Evolutionary conservation across 2,888 invertebrate species (phyloP).

Genomic region (Lutraria lutraria): DNA sequence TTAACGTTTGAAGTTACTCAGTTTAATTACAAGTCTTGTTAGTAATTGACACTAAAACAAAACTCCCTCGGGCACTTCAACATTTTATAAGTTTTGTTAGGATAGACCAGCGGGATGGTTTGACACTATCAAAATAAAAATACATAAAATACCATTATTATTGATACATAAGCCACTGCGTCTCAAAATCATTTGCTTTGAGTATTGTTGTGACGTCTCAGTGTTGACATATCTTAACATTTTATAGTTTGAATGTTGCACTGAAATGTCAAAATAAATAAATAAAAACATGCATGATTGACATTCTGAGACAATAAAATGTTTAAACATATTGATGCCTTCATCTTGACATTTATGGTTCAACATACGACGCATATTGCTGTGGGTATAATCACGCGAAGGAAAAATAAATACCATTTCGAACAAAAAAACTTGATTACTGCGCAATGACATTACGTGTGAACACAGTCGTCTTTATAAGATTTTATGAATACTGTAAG

Average conservation of each 20-base stretch:
- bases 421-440: not conserved
- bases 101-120: not conserved
- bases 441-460: not conserved
- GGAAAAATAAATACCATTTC: not conserved
- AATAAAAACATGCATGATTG: not conserved
- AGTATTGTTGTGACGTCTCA: not conserved
- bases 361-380: not conserved
- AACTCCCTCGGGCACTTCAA: not conserved
- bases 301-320: not conserved
- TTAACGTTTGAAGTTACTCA: no score
- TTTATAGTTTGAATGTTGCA: not conserved
- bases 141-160: not conserved
- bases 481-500: not conserved
- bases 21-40: no score
- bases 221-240: not conserved
- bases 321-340: not conserved
- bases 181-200: not conserved
- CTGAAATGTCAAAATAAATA: constrained; percentile 5
- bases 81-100: not conserved
- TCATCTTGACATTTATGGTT: not conserved
- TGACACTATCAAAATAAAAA: constrained; percentile 14
- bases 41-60: not conserved
- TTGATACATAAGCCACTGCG: not conserved
- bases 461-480: not conserved
- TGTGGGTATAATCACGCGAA: not conserved